Base-by-base conservation (phyloP, 2,888 invertebrate genomes). In the Arctia plantaginis region DNA sequence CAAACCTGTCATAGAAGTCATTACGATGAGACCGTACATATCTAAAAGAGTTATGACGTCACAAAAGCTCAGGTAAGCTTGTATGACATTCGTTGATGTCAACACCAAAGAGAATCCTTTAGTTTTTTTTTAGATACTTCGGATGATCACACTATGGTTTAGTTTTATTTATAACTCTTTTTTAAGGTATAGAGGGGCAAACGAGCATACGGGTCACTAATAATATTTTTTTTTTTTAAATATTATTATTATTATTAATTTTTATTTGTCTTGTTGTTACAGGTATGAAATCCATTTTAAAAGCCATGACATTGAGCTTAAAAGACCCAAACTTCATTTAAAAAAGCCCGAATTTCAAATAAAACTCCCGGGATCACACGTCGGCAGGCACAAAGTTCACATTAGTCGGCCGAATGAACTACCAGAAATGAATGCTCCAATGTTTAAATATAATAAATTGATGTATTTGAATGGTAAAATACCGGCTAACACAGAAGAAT, bases 271-370 rank as follows among this genome's bases (percentile, higher is more conserved):
- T 69, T 13, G 51, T 55, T 0, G n/a, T 35, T 55, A 62, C 69
- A 69, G 69, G 12, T 69, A 69, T 23, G 69, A 69, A 69, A 69
- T 69, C 4, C 41, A n/a, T 30, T 59, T 69, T 13, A 41, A 41
- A 62, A 27, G 18, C 20, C 44, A 44, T 18, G 44, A 67, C 18
- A 18, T 30, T 30, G 67, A 47, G 2, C 3, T 67, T 0, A 47
- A 47, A 8, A 20, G 12, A 18, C 67, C 67, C 27, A 67, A 67
- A 47, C 67, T 67, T 20, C 67, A 67, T 47, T 69, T 69, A 20
- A 69, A 69, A 27, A 69, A 69, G 0, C 69, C 69, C 10, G 69
- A 69, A 13, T 69, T 62, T 62, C 69, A 69, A 69, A 62, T 69
- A 41, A 69, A 69, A 62, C 30, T 62, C 1, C 62, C 62, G 0